A percentile compares a stretch with the other conserved stretches of the same genome.
Evolutionary conservation across 2,113 vertebrate genomes (phyloP).

Genomic region (Natator depressus): DNA sequence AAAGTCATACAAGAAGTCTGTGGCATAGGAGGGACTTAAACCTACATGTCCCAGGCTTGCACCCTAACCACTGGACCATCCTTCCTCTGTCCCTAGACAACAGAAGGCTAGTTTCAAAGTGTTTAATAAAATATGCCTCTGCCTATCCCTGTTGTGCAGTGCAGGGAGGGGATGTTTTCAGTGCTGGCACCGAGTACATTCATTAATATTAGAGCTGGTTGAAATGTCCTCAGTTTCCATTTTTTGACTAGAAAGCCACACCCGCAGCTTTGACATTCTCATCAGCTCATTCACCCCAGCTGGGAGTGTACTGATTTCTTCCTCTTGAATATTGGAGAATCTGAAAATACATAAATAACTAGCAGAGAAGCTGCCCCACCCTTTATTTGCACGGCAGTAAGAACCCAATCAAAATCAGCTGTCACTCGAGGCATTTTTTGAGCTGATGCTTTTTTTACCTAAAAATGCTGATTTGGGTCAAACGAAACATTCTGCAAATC

Average conservation of each 20-base stretch:
- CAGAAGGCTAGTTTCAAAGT: neutral
- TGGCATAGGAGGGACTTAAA: neutral
- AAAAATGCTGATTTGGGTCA: neutral
- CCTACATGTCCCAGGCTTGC: neutral
- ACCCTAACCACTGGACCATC: neutral
- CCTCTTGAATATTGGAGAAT: neutral
- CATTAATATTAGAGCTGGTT: neutral
- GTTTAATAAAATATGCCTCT: neutral
- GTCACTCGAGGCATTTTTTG: neutral
- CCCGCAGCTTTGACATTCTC: neutral
- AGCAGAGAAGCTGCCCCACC: neutral
- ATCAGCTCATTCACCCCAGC: neutral
- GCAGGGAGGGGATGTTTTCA: neutral
- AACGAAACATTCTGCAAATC: neutral
- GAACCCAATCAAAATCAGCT: neutral
- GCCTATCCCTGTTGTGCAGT: neutral
- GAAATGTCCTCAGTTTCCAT: neutral
- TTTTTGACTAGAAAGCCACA: neutral
- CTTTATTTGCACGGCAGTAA: neutral
- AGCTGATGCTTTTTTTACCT: neutral
- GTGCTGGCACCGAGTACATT: neutral
- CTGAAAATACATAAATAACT: neutral
- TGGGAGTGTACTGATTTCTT: neutral
- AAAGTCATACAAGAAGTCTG: neutral
- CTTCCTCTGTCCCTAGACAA: neutral